phyloP scores from a whole-genome alignment of 2,113 vertebrate species.

The Sapayoa aenigma region DNA sequence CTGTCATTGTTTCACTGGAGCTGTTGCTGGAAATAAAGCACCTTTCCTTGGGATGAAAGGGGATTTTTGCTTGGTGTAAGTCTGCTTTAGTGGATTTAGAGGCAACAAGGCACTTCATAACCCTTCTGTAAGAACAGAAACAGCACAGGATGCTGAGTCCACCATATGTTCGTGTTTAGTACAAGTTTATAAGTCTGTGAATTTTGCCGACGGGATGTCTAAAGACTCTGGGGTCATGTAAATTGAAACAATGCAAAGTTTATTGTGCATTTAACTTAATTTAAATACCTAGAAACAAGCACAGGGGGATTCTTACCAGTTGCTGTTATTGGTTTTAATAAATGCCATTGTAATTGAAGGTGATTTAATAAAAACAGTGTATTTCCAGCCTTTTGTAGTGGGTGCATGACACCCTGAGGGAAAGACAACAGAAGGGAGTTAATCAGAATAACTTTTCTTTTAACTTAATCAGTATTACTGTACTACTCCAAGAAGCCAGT shows the following conservation, averaged over 20 bases:
- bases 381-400: slow-evolving; percentile 18
- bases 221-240: slow-evolving; percentile 63
- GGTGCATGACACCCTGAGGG: not conserved
- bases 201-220: slow-evolving; percentile 64
- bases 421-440: not conserved
- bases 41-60: not conserved
- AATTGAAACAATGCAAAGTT: slow-evolving; percentile 67
- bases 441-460: slow-evolving; percentile 11
- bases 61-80: not conserved
- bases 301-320: slow-evolving; percentile 56
- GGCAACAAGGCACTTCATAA: not conserved
- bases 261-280: slow-evolving; percentile 66
- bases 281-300: slow-evolving; percentile 68
- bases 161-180: slow-evolving; percentile 67
- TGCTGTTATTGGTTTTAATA: slow-evolving; percentile 69
- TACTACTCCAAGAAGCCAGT: not conserved
- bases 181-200: slow-evolving; percentile 62
- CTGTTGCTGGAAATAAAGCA: not conserved
- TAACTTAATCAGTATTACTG: not conserved
- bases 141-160: not conserved
- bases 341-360: slow-evolving; percentile 60
- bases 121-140: not conserved
- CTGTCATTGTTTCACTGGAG: not conserved
- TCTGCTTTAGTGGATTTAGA: slow-evolving; percentile 26
- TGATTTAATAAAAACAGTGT: slow-evolving; percentile 44